These are phyloP conservation scores for Montipora capricornis DNA, from an alignment of 64 coral and sea anemone genomes.

Conservation along the genomic window DNA sequence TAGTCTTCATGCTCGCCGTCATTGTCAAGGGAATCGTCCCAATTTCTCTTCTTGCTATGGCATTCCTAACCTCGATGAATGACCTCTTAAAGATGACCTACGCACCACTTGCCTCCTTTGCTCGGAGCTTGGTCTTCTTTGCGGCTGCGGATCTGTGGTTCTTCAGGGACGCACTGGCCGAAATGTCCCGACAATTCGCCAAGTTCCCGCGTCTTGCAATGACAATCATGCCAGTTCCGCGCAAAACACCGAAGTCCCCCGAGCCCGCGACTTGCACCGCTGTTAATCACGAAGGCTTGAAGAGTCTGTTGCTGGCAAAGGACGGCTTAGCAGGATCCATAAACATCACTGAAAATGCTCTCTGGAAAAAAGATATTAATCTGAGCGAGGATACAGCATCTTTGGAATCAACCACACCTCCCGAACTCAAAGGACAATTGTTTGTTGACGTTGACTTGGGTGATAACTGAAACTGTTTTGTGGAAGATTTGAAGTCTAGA, in stretches of 20 bases:
- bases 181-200: slow-evolving; percentile 49
- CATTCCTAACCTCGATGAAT: slow-evolving; percentile 54
- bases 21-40: slow-evolving; percentile 78
- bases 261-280: slow-evolving; percentile 9
- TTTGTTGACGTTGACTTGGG: slow-evolving; percentile 9
- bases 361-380: slow-evolving; percentile 76
- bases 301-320: slow-evolving; percentile 49
- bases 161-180: slow-evolving; percentile 69
- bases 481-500: too few species aligned
- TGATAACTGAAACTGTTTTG: neutral
- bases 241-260: neutral
- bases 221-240: neutral
- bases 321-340: slow-evolving; percentile 47
- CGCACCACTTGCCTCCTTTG: slow-evolving; percentile 88
- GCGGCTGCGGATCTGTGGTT: slow-evolving; percentile 85
- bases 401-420: slow-evolving; percentile 22
- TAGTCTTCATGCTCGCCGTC: slow-evolving; percentile 45
- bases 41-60: slow-evolving; percentile 38
- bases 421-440: slow-evolving; percentile 7
- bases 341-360: slow-evolving; percentile 76
- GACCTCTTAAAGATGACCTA: slow-evolving; percentile 85
- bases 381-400: slow-evolving; percentile 28
- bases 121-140: slow-evolving; percentile 92
- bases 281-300: slow-evolving; percentile 80
- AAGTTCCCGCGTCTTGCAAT: neutral